Evolutionary conservation across 1,140 invertebrate genomes (phyloP), one percentile per base, ranked within the genome.

Genomic region (Leptopilina clavipes): DNA sequence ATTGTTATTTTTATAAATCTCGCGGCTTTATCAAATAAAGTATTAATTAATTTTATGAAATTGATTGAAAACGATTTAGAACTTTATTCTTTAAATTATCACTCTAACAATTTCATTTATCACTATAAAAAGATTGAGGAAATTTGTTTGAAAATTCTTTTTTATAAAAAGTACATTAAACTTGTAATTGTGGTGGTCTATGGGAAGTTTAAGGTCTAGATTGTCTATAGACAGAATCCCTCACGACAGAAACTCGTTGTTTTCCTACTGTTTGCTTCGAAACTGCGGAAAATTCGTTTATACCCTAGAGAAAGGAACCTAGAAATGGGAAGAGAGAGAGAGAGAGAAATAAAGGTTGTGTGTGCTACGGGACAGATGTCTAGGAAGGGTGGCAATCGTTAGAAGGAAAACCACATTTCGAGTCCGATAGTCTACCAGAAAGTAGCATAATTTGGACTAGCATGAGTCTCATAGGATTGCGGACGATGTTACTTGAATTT

Each of bases 391-490:
- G 59, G 59, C 70, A 74, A 73, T 74, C 73, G 78, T 76, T 72
- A 73, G 48, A 74, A 75, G 75, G 74, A 44, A 73, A 79, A 75
- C 59, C 40, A 59, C 19, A 22, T 76, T 73, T 76, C 18, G 76
- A 77, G 76, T 76, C 70, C 76, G 74, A 78, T 76, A 78, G 76
- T 80, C 74, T 59, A 43, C 74, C 71, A 72, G 72, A 71, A 78
- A 80, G 75, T 77, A 75, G 76, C 71, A 78, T 80, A 80, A 80
- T 80, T 80, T 76, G 18, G 54, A 76, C 76, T 75, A 78, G 78
- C 76, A 81, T 73, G 76, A 73, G 79, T 81, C 79, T 75, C 79
- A 3, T 25, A 81, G 79, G 79, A 81, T 78, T 54, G 76, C 70
- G 59, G 74, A 75, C 72, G 25, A 76, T 76, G 76, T 78, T 73